Percentiles rank a stretch among this genome's conserved stretches.
Conservation (phyloP, 2,888 invertebrate genomes). For the Drosophila ezoana region DNA sequence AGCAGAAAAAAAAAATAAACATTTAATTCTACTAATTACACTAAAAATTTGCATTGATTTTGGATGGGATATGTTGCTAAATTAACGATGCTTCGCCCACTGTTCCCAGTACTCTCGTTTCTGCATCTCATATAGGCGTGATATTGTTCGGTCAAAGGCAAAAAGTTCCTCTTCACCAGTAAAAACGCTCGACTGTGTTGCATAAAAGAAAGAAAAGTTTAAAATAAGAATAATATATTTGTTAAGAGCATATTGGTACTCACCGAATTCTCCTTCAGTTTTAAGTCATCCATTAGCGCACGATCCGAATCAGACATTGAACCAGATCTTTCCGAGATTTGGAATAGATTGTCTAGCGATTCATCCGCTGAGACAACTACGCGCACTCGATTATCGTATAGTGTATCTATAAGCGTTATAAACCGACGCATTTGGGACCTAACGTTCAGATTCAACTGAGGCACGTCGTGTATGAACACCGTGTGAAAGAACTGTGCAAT, state of each 20-base stretch:
- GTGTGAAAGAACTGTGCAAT: constrained; percentile 97
- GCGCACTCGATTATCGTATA: constrained; percentile 96
- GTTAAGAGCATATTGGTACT: constrained; percentile 68
- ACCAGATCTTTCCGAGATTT: constrained; percentile 71
- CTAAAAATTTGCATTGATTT: constrained; percentile 43
- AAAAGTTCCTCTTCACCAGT: constrained; percentile 99
- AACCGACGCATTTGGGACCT: constrained; percentile 97
- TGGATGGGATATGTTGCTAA: constrained; percentile 2
- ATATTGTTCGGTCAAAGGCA: constrained; percentile 97
- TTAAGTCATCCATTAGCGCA: constrained; percentile 97
- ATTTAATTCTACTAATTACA: constrained; percentile 44
- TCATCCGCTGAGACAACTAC: constrained; percentile 94
- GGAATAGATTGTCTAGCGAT: constrained; percentile 91
- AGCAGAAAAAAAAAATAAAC: background rate
- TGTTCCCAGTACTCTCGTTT: constrained; percentile 96
- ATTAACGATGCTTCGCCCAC: constrained; percentile 87
- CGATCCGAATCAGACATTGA: constrained; percentile 91
- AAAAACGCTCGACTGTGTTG: constrained; percentile 91
- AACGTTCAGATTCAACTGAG: constrained; percentile 91
- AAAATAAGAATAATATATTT: background rate
- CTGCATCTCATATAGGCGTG: constrained; percentile 98
- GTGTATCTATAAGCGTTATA: constrained; percentile 97
- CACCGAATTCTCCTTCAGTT: constrained; percentile 91
- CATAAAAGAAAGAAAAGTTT: constrained; percentile 83
- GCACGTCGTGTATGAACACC: constrained; percentile 95